Conservation (phyloP, 1,140 invertebrate genomes). For the Colletes gigas region DNA sequence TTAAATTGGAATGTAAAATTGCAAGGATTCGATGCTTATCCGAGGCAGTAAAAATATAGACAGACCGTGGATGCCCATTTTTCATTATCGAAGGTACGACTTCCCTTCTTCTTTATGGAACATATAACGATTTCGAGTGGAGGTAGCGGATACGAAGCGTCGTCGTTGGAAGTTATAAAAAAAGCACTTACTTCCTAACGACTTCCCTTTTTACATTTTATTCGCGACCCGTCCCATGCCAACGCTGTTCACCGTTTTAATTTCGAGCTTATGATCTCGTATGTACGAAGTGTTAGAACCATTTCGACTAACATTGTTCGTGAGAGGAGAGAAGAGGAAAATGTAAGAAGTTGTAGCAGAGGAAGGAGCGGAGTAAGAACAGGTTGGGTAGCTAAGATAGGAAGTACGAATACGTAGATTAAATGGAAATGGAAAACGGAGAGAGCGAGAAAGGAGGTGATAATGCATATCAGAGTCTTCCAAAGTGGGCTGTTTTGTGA, state of each 20-base stretch:
- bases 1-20: too few species aligned
- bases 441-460: too few species aligned
- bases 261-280: not conserved
- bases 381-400: too few species aligned
- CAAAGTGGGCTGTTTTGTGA: too few species aligned
- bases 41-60: not conserved
- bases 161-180: constrained; percentile 30
- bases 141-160: constrained; percentile 9
- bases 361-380: too few species aligned
- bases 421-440: too few species aligned
- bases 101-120: constrained; percentile 24
- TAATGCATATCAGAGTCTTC: too few species aligned
- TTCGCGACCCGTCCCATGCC: not conserved
- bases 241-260: not conserved
- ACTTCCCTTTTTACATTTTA: constrained; percentile 39
- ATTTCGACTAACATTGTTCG: too few species aligned
- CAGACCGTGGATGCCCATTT: constrained; percentile 6
- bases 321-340: too few species aligned
- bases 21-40: not conserved
- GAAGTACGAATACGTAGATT: too few species aligned
- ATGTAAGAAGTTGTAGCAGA: too few species aligned
- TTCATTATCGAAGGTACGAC: constrained; percentile 39
- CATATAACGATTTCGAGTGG: constrained; percentile 12
- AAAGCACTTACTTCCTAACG: constrained; percentile 23
- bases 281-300: not conserved